Conservation (phyloP, 2,113 vertebrate species). For the Morphnarchus princeps region DNA sequence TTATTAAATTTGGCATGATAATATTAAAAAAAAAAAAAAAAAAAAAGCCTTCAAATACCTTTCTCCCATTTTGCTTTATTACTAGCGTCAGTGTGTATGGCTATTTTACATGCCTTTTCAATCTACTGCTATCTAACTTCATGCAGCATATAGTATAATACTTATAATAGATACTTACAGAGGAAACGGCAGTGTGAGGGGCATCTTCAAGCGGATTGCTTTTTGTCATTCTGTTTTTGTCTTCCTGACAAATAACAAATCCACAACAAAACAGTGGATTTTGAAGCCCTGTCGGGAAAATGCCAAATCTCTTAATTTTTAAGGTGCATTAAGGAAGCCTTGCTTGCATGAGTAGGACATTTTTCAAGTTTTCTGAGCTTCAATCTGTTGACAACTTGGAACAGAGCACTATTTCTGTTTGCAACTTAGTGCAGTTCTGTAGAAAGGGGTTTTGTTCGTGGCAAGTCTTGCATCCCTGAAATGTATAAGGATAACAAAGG, state of each 20-base stretch:
- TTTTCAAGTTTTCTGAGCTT: background rate
- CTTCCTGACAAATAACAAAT: background rate
- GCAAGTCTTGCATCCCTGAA: background rate
- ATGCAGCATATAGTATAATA: background rate
- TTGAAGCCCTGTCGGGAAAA: background rate
- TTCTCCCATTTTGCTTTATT: background rate
- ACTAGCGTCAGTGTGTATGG: background rate
- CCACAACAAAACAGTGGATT: background rate
- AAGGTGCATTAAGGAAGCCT: background rate
- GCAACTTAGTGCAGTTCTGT: background rate
- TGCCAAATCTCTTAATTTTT: background rate
- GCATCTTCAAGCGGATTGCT: background rate
- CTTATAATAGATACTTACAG: background rate
- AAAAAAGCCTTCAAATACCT: background rate
- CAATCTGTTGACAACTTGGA: background rate
- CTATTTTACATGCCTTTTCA: background rate
- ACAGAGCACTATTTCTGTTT: background rate
- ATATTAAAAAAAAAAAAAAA: background rate
- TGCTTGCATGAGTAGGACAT: background rate
- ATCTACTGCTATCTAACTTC: background rate
- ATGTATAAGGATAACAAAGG: background rate
- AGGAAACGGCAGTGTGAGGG: background rate
- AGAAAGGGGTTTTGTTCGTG: background rate
- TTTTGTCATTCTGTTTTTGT: background rate
- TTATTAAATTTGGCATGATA: background rate